Base-by-base conservation (phyloP, 2,113 vertebrate genomes). In the Entomyzon cyanotis region DNA sequence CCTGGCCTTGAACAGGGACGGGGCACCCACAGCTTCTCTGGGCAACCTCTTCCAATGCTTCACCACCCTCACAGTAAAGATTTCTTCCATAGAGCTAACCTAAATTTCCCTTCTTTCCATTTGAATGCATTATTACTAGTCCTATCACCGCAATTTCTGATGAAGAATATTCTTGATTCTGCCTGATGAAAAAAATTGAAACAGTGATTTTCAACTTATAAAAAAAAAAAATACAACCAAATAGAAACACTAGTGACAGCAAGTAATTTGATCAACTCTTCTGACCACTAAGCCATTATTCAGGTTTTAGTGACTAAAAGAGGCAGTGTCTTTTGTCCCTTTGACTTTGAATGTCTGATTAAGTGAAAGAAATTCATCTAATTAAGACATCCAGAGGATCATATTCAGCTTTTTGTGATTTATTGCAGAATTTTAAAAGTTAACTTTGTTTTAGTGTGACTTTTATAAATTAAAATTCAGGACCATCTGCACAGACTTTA, bases 391-490 rank as follows among this genome's bases (percentile, higher is more conserved):
- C 92, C 85, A 90, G 74, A 91, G 70, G 88, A 97, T 96, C 91
- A 80, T 58, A 95, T 69, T 94, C 92, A 93, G 87, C 84, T 93
- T 96, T 97, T 96, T 87, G 80, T 97, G 95, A 97, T 97, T 96
- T 97, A 96, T 96, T 88, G 76, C 79, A 94, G 94, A 96, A 95
- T 97, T 97, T 96, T 89, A 73, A 84, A 97, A 97, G 91, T 97
- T 96, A 97, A 97, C 96, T 97, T 97, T 96, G 93, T 97, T 97
- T 97, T 93, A 97, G 89, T 83, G 60, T 93, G 97, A 96, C 94
- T 97, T 96, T 87, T 91, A 55, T 69, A 35, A 94, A 96, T 97
- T 97, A 97, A 96, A 95, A 97, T 97, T 97, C 97, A 97, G 87
- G 80, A 93, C 94, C 97, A 97, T 96, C 95, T 87, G 87, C 91